Base-by-base conservation (phyloP, 2,888 invertebrate genomes). In the Orthosia gothica region DNA sequence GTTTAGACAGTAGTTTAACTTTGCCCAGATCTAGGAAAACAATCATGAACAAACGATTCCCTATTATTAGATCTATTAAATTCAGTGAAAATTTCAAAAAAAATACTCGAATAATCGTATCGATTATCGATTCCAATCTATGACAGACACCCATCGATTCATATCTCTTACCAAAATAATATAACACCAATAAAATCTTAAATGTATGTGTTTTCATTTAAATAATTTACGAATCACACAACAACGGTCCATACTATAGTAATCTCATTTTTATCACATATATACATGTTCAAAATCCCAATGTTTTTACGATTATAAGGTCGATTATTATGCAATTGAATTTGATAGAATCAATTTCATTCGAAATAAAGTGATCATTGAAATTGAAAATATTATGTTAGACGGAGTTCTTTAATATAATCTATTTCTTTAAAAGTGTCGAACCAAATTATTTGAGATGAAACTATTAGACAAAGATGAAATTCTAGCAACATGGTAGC, bases 201-300 rank as follows among this genome's bases (percentile, higher is more conserved):
- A 74, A 79, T 59, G 62, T 75, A 81, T 72, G 67, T 77, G 54
- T 77, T 72, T 69, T 62, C 65, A 86, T 87, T 87, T 86, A 74
- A 84, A 82, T 86, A 87, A 85, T 85, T 76, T 76, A 61, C 49
- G 45, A 64, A 72, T 71, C 40, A 64, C 47, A 64, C 66, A 73
- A 75, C 70, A 62, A n/a, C 23, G 26, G 65, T 45, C 47, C 12
- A n/a, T 55, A 61, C 57, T 62, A 74, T 71, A 66, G 62, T 82
- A 85, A 84, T 77, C 69, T 72, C 52, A 76, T 69, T 67, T 76
- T 66, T 74, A 76, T 81, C 58, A 49, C 82, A 74, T 70, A 74
- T 70, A 59, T 64, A 54, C 49, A 68, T 50, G 58, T 79, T 62
- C 65, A 47, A 71, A 70, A 67, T 69, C 52, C 57, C 57, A 68